A percentile compares a stretch with the other conserved stretches of the same genome.
These are phyloP conservation scores for Eupeodes latifasciatus DNA, from an alignment of 2,888 invertebrate species.

Conservation along the genomic window DNA sequence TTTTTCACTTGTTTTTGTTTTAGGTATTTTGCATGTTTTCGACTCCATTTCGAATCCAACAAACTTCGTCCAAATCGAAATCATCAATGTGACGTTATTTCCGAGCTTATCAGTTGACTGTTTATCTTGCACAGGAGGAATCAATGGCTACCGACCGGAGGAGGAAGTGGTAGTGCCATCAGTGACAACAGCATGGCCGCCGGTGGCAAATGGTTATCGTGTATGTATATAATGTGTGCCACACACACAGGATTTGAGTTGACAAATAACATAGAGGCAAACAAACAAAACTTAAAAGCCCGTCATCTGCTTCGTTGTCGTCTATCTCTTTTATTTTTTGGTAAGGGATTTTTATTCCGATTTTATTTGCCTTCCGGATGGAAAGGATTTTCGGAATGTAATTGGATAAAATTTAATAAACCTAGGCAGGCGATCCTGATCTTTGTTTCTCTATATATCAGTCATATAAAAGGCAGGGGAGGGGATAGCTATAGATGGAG, in stretches of 20 bases:
- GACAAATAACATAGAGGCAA: constrained; percentile 19
- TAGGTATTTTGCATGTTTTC: constrained; percentile 29
- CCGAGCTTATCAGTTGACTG: constrained; percentile 67
- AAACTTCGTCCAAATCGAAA: constrained; percentile 33
- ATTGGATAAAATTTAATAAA: constrained; percentile 76
- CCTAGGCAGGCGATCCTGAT: constrained; percentile 39
- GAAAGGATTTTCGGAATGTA: constrained; percentile 71
- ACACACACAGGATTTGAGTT: constrained; percentile 20
- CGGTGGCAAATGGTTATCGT: background rate
- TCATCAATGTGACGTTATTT: constrained; percentile 52
- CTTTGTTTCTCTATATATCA: constrained; percentile 23
- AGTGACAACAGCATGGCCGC: background rate
- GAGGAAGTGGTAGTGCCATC: background rate
- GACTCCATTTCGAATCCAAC: background rate
- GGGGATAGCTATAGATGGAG: background rate
- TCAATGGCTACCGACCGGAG: background rate
- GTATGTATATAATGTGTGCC: background rate
- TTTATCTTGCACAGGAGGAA: constrained; percentile 40
- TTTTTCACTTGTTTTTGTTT: background rate
- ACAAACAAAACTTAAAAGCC: constrained; percentile 33
- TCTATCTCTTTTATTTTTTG: background rate
- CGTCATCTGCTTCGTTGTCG: constrained; percentile 31
- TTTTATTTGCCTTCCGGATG: constrained; percentile 68
- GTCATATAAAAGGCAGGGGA: background rate
- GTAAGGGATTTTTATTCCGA: constrained; percentile 62